These are phyloP conservation scores for Trochalopteron elliotii DNA, from an alignment of 2,113 vertebrate genomes.

Conservation along the genomic window DNA sequence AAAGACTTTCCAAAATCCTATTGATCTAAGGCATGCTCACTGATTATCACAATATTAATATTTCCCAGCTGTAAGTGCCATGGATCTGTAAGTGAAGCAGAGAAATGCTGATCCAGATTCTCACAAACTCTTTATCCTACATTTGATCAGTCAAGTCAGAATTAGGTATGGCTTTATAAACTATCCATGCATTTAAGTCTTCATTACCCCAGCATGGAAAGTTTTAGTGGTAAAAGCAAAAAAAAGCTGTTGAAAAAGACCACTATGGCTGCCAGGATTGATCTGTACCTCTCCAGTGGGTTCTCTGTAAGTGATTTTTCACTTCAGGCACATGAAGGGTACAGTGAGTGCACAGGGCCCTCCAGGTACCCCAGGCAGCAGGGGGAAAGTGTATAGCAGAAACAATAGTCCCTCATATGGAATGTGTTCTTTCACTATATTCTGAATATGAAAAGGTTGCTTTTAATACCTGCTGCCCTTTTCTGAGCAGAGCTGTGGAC, in stretches of 20 bases:
- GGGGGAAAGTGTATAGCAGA: neutral
- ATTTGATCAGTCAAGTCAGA: neutral
- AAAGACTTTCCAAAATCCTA: neutral
- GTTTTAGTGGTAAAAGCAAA: neutral
- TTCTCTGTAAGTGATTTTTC: neutral
- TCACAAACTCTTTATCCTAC: neutral
- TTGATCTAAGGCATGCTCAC: neutral
- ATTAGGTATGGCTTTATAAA: neutral
- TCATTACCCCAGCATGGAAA: neutral
- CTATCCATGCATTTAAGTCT: neutral
- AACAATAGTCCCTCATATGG: neutral
- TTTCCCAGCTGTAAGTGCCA: neutral
- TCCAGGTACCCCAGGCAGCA: neutral
- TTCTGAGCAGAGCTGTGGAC: neutral
- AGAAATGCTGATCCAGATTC: neutral
- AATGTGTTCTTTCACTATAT: neutral
- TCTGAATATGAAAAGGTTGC: neutral
- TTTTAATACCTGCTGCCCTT: neutral
- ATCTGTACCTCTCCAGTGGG: neutral
- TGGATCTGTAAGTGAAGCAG: neutral
- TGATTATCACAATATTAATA: neutral
- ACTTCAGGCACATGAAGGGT: neutral
- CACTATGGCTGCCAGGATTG: neutral
- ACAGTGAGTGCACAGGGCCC: neutral
- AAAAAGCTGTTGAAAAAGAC: neutral